Base-by-base conservation (phyloP, 2,888 invertebrate genomes). In the Agrochola lychnidis region DNA sequence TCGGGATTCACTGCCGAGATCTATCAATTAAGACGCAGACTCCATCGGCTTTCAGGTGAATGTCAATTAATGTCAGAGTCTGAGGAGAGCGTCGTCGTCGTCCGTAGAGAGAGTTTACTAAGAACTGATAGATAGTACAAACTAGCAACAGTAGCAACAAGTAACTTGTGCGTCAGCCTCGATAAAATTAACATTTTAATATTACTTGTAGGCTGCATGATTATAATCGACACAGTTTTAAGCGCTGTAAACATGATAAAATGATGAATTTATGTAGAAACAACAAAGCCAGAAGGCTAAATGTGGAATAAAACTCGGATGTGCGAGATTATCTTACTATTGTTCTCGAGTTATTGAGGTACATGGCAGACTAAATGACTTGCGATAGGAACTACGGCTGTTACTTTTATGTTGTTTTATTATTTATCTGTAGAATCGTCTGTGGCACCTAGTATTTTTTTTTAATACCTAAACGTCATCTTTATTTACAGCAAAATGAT, bases 11-110 rank as follows among this genome's bases (percentile, higher is more conserved):
- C 90, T 91, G 91, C 92, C 92, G 91, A 93, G 93, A 94, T 94
- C 93, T 94, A 94, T 95, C 94, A 95, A 94, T 95, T 95, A 95
- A 92, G 92, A 92, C 91, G 89, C 91, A 90, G 94, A 94, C 93
- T 93, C 93, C 90, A 93, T 94, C 91, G 92, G 91, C 91, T 93
- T 94, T 93, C 92, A 94, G 93, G 91, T 94, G 91, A 93, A 94
- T 91, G 93, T 94, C 95, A 94, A 95, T 95, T 94, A 94, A 93
- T 92, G 91, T 94, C 92, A 90, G 89, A 91, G 89, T 87, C 87
- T 90, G 88, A 89, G 76, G 57, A 90, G 87, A 92, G 90, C 89
- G 86, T 89, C 85, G 86, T 89, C 85, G 86, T 89, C 85, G 90
- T 85, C 88, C 88, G 82, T 84, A 81, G 87, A 88, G 82, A 90